A percentile compares a stretch with the other conserved stretches of the same genome.
phyloP scores from a whole-genome alignment of 2,797 vertebrate genomes.

The Myripristis jacobus region DNA sequence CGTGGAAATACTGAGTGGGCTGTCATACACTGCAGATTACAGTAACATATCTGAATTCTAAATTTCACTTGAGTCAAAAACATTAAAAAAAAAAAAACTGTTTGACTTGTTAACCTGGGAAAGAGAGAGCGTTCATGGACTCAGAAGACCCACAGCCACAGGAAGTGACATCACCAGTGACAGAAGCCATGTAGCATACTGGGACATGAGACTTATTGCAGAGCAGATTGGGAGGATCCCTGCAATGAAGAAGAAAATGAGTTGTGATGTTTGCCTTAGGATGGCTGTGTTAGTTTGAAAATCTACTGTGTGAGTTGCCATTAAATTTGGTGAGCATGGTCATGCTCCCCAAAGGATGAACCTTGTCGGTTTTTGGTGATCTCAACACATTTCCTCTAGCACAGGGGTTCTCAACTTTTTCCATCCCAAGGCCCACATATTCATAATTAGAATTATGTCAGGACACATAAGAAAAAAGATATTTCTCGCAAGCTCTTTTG shows the following conservation, averaged over 20 bases:
- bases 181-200: conserved; percentile 76
- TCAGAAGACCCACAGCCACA: conserved; percentile 76
- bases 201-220: conserved; percentile 75
- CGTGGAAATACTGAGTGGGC: conserved; percentile 2
- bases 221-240: conserved; percentile 85
- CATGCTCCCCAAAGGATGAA: too few species aligned
- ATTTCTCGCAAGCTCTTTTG: too few species aligned
- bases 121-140: conserved; percentile 63
- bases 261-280: not conserved
- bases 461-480: too few species aligned
- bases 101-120: conserved; percentile 14
- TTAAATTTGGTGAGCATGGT: too few species aligned
- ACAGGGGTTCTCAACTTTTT: too few species aligned
- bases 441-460: too few species aligned
- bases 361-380: too few species aligned
- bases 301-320: too few species aligned
- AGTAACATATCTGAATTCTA: not conserved
- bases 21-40: not conserved
- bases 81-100: conserved; percentile 30
- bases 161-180: conserved; percentile 78
- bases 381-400: too few species aligned
- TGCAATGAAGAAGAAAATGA: conserved; percentile 53
- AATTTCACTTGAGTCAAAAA: conserved; percentile 7
- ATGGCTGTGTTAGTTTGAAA: too few species aligned
- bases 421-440: too few species aligned